Conservation (phyloP, 2,113 vertebrate species). For the Anoura caudifer region DNA sequence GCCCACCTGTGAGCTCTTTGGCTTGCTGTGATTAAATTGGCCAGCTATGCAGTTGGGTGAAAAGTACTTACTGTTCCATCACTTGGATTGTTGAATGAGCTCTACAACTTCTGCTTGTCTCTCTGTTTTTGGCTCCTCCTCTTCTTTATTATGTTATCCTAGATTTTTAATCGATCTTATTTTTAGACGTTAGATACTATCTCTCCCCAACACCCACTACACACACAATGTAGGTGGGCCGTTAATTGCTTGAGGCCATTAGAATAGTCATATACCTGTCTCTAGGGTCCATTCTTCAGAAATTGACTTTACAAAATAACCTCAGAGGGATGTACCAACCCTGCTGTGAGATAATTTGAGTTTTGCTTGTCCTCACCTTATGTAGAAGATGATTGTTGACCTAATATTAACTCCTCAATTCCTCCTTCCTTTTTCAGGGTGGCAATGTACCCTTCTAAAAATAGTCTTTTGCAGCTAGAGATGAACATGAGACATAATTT, state of each 20-base stretch:
- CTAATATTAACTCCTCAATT: neutral
- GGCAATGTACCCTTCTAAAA: conserved; percentile 4
- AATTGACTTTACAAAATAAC: conserved; percentile 15
- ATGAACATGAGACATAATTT: neutral
- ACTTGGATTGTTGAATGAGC: neutral
- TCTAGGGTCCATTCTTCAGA: conserved; percentile 23
- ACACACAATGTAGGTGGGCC: neutral
- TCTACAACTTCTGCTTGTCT: neutral
- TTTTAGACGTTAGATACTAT: neutral
- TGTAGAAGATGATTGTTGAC: neutral
- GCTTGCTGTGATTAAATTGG: neutral
- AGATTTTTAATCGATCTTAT: neutral
- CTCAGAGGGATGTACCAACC: neutral
- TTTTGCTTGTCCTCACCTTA: neutral
- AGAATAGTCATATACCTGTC: neutral
- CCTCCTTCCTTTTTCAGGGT: neutral
- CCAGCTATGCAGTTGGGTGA: neutral
- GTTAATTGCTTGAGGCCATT: neutral
- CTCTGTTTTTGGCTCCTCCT: neutral
- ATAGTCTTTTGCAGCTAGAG: neutral
- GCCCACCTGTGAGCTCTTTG: neutral
- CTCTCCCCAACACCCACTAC: neutral
- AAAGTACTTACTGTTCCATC: neutral
- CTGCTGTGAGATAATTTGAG: neutral
- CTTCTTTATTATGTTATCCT: neutral